Evolutionary conservation across 2,888 invertebrate genomes (phyloP).

Genomic region (Catocala nupta): DNA sequence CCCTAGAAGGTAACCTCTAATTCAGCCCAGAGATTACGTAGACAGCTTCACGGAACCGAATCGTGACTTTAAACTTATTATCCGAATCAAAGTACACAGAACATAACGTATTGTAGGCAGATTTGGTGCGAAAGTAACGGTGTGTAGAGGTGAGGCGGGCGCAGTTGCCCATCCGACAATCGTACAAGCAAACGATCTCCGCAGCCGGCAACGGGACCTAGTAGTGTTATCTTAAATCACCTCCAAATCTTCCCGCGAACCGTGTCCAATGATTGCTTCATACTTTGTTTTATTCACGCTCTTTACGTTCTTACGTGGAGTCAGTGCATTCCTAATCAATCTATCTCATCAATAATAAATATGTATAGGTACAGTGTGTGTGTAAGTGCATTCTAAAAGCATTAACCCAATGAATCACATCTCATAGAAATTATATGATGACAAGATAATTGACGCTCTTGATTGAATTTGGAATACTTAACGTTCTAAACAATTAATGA

Average conservation of each 20-base stretch:
- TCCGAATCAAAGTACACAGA: conserved; percentile 78
- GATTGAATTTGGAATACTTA: too few relatives aligned
- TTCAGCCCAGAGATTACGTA: conserved; percentile 77
- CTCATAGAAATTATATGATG: too few relatives aligned
- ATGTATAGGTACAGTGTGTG: too few relatives aligned
- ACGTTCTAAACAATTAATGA: too few relatives aligned
- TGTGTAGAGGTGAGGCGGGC: conserved; percentile 59
- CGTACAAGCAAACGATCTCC: conserved; percentile 71
- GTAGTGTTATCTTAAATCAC: conserved; percentile 77
- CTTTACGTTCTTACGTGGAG: conserved; percentile 20
- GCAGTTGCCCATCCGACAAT: conserved; percentile 61
- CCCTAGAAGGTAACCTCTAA: conserved; percentile 80
- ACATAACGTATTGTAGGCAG: conserved; percentile 81
- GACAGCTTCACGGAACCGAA: conserved; percentile 75
- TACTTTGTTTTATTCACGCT: conserved; percentile 34
- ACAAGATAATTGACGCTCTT: too few relatives aligned
- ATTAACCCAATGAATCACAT: too few relatives aligned
- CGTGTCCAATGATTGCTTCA: conserved; percentile 33
- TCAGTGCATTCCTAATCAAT: conserved; percentile 37
- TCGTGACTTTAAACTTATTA: conserved; percentile 84
- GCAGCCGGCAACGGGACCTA: conserved; percentile 74
- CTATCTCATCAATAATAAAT: conserved; percentile 39
- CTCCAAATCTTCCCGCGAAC: conserved; percentile 65
- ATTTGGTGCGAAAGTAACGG: conserved; percentile 84
- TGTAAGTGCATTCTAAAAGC: conserved; percentile 3